Conservation (phyloP, 2,113 vertebrate genomes). For the Crypturellus undulatus region DNA sequence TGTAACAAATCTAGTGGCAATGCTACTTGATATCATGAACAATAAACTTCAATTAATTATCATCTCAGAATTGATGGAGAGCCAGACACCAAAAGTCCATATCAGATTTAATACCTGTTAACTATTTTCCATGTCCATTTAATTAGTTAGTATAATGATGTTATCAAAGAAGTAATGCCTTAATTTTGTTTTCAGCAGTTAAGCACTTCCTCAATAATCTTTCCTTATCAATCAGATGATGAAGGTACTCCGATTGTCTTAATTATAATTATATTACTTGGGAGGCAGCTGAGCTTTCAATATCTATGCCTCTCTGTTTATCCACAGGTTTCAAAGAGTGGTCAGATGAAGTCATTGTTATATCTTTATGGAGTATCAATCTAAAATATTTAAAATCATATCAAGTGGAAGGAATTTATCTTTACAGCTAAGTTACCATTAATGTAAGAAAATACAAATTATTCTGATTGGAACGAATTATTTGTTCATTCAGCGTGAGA, state of each 20-base stretch:
- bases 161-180: not conserved
- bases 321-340: not conserved
- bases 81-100: not conserved
- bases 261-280: not conserved
- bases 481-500: not conserved
- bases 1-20: not conserved
- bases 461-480: not conserved
- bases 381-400: slow-evolving; percentile 19
- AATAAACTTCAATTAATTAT: not conserved
- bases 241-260: not conserved
- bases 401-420: not conserved
- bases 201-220: not conserved
- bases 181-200: not conserved
- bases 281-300: not conserved
- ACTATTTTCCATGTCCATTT: not conserved
- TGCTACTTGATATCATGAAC: not conserved
- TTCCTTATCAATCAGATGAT: not conserved
- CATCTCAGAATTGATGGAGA: not conserved
- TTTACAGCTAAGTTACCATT: slow-evolving; percentile 15
- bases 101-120: not conserved
- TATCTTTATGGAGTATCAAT: not conserved
- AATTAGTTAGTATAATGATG: not conserved
- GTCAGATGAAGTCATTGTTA: slow-evolving; percentile 2
- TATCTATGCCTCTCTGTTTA: not conserved
- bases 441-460: not conserved